These are phyloP conservation scores for Theocolax elegans DNA, from an alignment of 1,140 invertebrate species.

Conservation along the genomic window DNA sequence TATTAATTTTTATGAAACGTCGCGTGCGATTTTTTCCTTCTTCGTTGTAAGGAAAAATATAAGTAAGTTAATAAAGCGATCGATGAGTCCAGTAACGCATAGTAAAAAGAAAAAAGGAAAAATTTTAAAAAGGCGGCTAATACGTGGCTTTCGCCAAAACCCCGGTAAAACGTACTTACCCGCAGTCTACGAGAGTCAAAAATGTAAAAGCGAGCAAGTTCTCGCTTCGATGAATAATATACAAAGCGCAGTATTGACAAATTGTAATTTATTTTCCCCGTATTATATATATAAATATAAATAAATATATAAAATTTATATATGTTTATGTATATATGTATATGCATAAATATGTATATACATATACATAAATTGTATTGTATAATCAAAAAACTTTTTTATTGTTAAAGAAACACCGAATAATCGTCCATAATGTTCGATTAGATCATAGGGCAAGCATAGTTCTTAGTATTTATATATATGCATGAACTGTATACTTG, in stretches of 20 bases:
- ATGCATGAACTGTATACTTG: slow-evolving; percentile 62
- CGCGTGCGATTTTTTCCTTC: too few species aligned
- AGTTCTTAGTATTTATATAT: slow-evolving; percentile 62
- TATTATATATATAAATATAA: too few species aligned
- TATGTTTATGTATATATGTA: slow-evolving; percentile 19
- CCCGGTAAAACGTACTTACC: slow-evolving; percentile 31
- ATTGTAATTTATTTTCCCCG: slow-evolving; percentile 65
- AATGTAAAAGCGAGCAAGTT: slow-evolving; percentile 41
- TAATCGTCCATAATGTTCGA: slow-evolving; percentile 50
- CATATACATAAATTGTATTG: slow-evolving; percentile 41
- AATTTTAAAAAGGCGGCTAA: slow-evolving; percentile 7
- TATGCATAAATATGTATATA: neutral
- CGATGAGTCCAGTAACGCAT: slow-evolving; percentile 17
- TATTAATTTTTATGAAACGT: too few species aligned
- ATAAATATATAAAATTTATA: slow-evolving; percentile 49
- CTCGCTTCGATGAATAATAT: slow-evolving; percentile 52
- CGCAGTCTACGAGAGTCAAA: slow-evolving; percentile 27
- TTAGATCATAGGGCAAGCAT: slow-evolving; percentile 55
- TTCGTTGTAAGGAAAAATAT: neutral
- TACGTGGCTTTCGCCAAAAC: neutral
- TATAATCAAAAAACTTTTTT: slow-evolving; percentile 56
- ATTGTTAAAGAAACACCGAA: slow-evolving; percentile 49
- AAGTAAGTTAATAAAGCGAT: slow-evolving; percentile 14
- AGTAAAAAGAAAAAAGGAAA: slow-evolving; percentile 11
- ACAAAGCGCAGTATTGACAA: slow-evolving; percentile 64